Evolutionary conservation across 2,113 vertebrate species (phyloP).

Genomic region (Engystomops pustulosus): DNA sequence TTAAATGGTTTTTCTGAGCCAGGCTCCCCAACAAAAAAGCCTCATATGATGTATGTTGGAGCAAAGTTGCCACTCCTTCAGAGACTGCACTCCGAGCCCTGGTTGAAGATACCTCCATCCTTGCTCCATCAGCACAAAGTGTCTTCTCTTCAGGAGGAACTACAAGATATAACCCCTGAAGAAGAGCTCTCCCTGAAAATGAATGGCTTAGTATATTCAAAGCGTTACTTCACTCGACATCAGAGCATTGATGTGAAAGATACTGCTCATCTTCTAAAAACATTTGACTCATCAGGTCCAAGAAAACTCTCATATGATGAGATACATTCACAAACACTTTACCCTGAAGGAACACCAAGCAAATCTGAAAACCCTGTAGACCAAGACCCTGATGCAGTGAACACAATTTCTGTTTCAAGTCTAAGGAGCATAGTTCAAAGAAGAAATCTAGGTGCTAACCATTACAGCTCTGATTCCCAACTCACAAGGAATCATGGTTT

Average conservation of each 20-base stretch:
- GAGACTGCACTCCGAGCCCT: slow-evolving; percentile 73
- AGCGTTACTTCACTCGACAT: slow-evolving; percentile 73
- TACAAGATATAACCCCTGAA: slow-evolving; percentile 72
- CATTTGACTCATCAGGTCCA: slow-evolving; percentile 70
- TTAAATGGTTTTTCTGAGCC: slow-evolving; percentile 63
- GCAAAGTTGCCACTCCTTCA: slow-evolving; percentile 72
- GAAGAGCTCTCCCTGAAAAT: slow-evolving; percentile 76
- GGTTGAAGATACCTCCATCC: slow-evolving; percentile 75
- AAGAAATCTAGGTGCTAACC: slow-evolving; percentile 79
- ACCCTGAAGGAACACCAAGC: slow-evolving; percentile 73
- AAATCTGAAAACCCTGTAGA: slow-evolving; percentile 66
- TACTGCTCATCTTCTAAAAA: slow-evolving; percentile 71
- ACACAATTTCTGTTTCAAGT: slow-evolving; percentile 78
- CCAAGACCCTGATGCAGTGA: slow-evolving; percentile 72
- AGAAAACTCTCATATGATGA: slow-evolving; percentile 83
- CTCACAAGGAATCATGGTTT: slow-evolving; percentile 67
- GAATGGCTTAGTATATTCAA: slow-evolving; percentile 67
- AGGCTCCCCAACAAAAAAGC: slow-evolving; percentile 70
- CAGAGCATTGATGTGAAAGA: slow-evolving; percentile 84
- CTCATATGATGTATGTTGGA: slow-evolving; percentile 60
- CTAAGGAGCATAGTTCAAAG: slow-evolving; percentile 79
- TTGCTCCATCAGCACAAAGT: slow-evolving; percentile 78
- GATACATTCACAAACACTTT: slow-evolving; percentile 71
- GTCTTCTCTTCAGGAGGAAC: slow-evolving; percentile 77
- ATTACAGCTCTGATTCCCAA: slow-evolving; percentile 88